Evolutionary conservation across 2,888 invertebrate genomes (phyloP), one percentile per base, ranked within the genome.

Genomic region (Chrysopilus asiliformis): DNA sequence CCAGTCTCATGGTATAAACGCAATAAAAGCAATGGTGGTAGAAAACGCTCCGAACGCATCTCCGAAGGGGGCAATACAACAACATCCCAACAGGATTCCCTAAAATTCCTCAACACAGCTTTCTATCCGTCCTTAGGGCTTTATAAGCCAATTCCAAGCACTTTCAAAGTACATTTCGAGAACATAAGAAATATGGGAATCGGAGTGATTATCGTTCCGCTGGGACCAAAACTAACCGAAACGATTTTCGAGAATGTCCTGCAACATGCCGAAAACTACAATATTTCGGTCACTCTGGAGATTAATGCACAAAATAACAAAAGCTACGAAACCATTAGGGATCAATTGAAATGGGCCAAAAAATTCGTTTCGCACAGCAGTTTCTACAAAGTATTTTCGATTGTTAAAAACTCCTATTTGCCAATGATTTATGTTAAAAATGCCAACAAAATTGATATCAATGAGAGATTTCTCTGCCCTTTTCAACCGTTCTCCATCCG

Each of bases 371-470:
- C 45, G 9, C 43, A 50, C 16, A 54, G 53, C 4, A 55, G 51
- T n/a, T 58, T 63, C 40, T 60, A 60, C 43, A 53, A 54, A 19
- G 53, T 63, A 6, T 57, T 53, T 43, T 58, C 60, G 12, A 49
- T 55, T 36, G 49, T 54, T 18, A 55, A 52, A 24, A 49, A 47
- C 6, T 45, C 47, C 2, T 46, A 55, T 36, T 44, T 68, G 31
- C 76, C 77, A n/a, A 60, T 78, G 20, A 67, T 72, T 48, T 79
- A 77, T 49, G 63, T 78, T 14, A 75, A 74, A 52, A 75, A 76
- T 52, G 74, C 75, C 1, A 75, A 75, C 47, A 65, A 66, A 35
- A 61, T 72, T 22, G 56, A 65, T 9, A 58, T 51, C 3, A 62
- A 67, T 4, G 72, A 72, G 72, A 58, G 56, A 49, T 56, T 58